Base-by-base conservation (phyloP, 2,113 vertebrate species). In the Neodontobutis hainanensis region DNA sequence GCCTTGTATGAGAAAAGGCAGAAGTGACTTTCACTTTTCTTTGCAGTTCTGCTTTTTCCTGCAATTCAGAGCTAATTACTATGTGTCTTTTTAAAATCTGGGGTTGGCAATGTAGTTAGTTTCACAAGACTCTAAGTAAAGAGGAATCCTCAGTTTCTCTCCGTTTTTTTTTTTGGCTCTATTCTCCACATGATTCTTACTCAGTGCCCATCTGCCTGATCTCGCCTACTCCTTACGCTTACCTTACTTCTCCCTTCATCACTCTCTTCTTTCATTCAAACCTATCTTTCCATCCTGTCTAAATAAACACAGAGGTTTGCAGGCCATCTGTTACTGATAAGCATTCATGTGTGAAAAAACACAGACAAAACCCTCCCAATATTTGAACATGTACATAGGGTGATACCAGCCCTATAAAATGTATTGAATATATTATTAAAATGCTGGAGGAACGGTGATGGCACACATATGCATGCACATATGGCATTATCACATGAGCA, bases 291-390 rank as follows among this genome's bases (percentile, higher is more conserved):
- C 73, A 70, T 84, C 77, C 71, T 55, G 61, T 57, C 85, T 81
- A 79, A 82, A 80, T 65, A 88, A 87, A 88, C 89, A 85, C 73
- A 78, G 81, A 85, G 83, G 87, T 88, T 80, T 68, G 78, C 75
- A 35, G 81, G 78, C 89, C 89, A 90, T 89, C 89, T 90, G 85
- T 85, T 85, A 81, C 77, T 19, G 74, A 82, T 74, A 73, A 85
- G 74, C 78, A 47, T 63, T 73, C 74, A 67, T 75, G 84, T 64
- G 84, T 80, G 65, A 82, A 65, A 75, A 65, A 65, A 46, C 64
- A 72, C 61, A 35, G 44, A 69, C 9, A 70, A 42, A 63, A 16
- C 42, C 27, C 36, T 12, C 47, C 40, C 32, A 36, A 45, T 38
- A 64, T 8, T 68, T 4, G 19, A 1, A 60, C 43, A 32, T n/a